phyloP scores from a whole-genome alignment of 2,888 invertebrate genomes.

The Glyphotaelius pellucidus region DNA sequence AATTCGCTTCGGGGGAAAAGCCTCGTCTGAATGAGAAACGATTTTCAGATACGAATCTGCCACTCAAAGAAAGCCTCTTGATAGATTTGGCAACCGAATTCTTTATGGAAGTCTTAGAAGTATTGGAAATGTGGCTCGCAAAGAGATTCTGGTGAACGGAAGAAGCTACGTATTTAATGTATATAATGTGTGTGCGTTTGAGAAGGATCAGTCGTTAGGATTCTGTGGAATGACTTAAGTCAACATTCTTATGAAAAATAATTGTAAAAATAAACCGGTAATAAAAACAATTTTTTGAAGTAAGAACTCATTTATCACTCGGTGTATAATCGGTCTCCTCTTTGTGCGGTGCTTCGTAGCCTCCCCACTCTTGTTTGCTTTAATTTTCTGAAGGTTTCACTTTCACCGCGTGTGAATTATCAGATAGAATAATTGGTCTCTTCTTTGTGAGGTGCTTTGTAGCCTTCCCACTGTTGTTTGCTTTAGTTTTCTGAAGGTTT shows the following conservation, averaged over 20 bases:
- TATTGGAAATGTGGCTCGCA: conserved; percentile 31
- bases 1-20: conserved; percentile 17
- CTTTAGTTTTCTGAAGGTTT: too few species aligned
- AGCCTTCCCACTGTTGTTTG: too few species aligned
- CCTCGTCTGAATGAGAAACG: conserved; percentile 23
- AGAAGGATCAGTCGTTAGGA: not conserved
- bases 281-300: too few species aligned
- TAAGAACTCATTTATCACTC: too few species aligned
- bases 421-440: too few species aligned
- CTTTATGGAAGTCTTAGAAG: conserved; percentile 33
- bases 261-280: not conserved
- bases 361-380: too few species aligned
- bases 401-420: too few species aligned
- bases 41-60: conserved; percentile 34
- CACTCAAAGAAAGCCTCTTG: conserved; percentile 41
- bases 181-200: not conserved
- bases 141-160: conserved; percentile 7
- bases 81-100: conserved; percentile 47
- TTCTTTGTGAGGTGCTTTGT: too few species aligned
- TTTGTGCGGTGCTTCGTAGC: too few species aligned
- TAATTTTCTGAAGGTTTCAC: too few species aligned
- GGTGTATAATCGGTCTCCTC: too few species aligned
- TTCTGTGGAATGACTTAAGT: not conserved
- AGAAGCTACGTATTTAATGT: not conserved
- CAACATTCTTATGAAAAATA: not conserved